A percentile compares a stretch with the other conserved stretches of the same genome.
Conservation (phyloP, 2,888 invertebrate genomes). For the Melanotus villosus region DNA sequence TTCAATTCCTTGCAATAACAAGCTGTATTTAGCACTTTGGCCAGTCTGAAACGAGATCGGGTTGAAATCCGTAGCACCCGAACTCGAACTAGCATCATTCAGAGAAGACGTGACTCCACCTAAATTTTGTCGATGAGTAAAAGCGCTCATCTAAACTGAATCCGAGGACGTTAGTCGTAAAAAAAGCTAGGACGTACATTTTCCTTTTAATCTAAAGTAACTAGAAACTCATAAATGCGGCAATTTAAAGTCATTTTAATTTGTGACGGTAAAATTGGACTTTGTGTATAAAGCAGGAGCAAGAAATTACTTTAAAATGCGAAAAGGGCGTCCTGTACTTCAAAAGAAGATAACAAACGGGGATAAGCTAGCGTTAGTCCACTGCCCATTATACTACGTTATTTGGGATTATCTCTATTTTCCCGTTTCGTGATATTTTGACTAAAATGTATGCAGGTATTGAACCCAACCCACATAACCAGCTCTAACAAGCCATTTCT, state of each 20-base stretch:
- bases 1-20: slow-evolving; percentile 11
- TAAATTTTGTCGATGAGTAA: not conserved
- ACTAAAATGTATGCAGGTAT: slow-evolving; percentile 29
- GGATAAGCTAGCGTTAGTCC: slow-evolving; percentile 9
- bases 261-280: not conserved
- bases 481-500: slow-evolving; percentile 37
- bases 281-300: not conserved
- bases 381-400: slow-evolving; percentile 18
- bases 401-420: slow-evolving; percentile 24
- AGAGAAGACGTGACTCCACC: not conserved
- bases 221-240: not conserved
- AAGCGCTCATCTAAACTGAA: not conserved
- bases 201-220: not conserved
- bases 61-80: not conserved
- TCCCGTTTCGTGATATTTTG: slow-evolving; percentile 23
- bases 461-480: slow-evolving; percentile 24
- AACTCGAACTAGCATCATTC: slow-evolving; percentile 1
- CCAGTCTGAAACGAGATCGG: not conserved
- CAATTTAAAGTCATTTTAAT: too few relatives aligned
- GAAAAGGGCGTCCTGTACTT: not conserved
- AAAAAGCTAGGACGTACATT: not conserved
- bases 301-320: not conserved
- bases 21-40: slow-evolving; percentile 11
- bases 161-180: not conserved
- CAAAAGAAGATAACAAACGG: slow-evolving; percentile 8